Base-by-base conservation (phyloP, 2,888 invertebrate species). In the Calameuta idolon region DNA sequence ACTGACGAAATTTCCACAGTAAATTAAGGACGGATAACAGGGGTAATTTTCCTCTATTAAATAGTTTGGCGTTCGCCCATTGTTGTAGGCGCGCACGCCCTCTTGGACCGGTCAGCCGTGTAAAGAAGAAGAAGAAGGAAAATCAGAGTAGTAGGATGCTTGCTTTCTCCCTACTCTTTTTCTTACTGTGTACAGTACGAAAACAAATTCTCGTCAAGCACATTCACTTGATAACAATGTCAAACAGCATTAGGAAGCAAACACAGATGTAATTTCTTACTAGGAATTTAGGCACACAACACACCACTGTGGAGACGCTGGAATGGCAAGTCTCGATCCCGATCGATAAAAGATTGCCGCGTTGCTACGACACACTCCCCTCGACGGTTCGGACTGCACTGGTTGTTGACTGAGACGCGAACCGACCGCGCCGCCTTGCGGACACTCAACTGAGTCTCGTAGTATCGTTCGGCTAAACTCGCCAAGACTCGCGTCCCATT, bases 51-150 rank as follows among this genome's bases (percentile, higher is more conserved):
- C 55, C 23, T 55, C 55, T 85, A 86, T 85, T 81, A 86, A 82
- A 85, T 83, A 82, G 84, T 85, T 86, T 85, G 81, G 83, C 86
- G 85, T 86, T 85, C 84, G 83, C 82, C 83, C 83, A 86, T 86
- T 87, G 86, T 86, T 83, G 84, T 81, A 80, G 82, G 85, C 86
- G 82, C 84, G 84, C 83, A 87, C 87, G 87, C 83, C 83, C 83
- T 81, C 80, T 80, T 81, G 34, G 74, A 35, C 69, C 74, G 40
- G 34, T 40, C 73, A 37, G 55, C 55, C 23, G 55, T 55, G 55
- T 55, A 55, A 55, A 55, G 55, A 55, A 55, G 55, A 55, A 40
- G 15, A 40, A 40, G 40, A 40, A 55, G 55, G 15, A 55, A 55
- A 55, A 55, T 55, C 55, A 55, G 55, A 55, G 55, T 55, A 55